These are phyloP conservation scores for Neoitamus cyanurus DNA, from an alignment of 2,888 invertebrate species.

Conservation along the genomic window DNA sequence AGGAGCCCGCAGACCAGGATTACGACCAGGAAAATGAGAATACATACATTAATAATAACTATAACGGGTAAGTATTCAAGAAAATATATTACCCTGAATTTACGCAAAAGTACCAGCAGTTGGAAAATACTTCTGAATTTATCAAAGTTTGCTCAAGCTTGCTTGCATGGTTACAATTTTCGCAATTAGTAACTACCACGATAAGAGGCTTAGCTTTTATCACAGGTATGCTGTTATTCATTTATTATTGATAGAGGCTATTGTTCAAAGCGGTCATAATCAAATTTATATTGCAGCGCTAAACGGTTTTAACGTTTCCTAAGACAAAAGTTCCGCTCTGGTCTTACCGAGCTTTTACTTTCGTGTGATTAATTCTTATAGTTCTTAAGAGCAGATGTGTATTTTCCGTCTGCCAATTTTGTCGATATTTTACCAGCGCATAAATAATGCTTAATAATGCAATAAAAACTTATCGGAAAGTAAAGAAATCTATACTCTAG, in stretches of 20 bases:
- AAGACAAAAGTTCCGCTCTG: constrained; percentile 6
- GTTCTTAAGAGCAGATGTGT: neutral
- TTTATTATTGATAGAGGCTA: constrained; percentile 15
- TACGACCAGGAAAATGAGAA: constrained; percentile 36
- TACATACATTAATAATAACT: constrained; percentile 38
- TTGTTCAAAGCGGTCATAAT: constrained; percentile 3
- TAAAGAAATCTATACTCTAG: neutral
- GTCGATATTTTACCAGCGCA: neutral
- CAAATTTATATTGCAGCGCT: constrained; percentile 34
- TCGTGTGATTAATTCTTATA: neutral
- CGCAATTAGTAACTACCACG: constrained; percentile 4
- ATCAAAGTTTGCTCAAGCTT: constrained; percentile 17
- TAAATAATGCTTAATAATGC: neutral
- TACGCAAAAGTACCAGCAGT: neutral
- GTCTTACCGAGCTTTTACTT: neutral
- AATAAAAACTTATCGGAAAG: neutral
- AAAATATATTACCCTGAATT: neutral
- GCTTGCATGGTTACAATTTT: neutral
- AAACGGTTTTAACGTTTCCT: constrained; percentile 5
- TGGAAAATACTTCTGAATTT: neutral
- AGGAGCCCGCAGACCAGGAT: constrained; percentile 45
- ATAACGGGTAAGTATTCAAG: constrained; percentile 34
- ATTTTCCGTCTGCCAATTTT: neutral
- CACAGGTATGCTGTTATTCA: neutral
- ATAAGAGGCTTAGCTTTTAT: neutral